Conservation (phyloP, 2,113 vertebrate species). For the Tychaedon coryphoeus region DNA sequence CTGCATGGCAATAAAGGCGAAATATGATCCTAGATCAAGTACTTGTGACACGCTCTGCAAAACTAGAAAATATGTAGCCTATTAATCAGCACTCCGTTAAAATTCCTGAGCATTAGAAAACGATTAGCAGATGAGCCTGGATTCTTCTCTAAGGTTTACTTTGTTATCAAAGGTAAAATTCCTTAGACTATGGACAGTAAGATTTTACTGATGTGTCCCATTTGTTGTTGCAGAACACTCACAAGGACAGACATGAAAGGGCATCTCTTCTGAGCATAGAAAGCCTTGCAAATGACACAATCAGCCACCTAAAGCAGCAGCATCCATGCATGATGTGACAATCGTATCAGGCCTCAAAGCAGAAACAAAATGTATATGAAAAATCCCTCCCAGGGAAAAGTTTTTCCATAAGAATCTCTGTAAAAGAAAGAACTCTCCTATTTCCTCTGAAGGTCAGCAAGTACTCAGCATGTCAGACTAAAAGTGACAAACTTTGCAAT, state of each 20-base stretch:
- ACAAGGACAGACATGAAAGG: not conserved
- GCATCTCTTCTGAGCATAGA: not conserved
- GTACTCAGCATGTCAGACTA: not conserved
- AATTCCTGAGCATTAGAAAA: not conserved
- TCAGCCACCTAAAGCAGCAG: not conserved
- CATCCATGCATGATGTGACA: not conserved
- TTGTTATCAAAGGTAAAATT: not conserved
- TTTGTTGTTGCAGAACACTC: not conserved
- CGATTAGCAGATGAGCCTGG: not conserved
- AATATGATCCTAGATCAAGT: not conserved
- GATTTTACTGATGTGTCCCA: not conserved
- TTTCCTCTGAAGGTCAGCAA: not conserved
- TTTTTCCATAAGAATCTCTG: not conserved
- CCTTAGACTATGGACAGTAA: not conserved
- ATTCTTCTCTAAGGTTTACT: not conserved
- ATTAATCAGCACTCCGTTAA: not conserved
- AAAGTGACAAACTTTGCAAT: not conserved
- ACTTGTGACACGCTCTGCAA: not conserved
- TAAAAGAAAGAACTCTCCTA: not conserved
- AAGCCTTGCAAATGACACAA: not conserved
- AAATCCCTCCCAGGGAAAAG: not conserved
- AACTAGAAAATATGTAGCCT: not conserved
- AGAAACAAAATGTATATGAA: not conserved
- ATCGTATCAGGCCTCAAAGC: not conserved
- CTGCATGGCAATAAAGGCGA: not conserved